phyloP scores from a whole-genome alignment of 2,113 vertebrate species.

The Monarcha castaneiventris region DNA sequence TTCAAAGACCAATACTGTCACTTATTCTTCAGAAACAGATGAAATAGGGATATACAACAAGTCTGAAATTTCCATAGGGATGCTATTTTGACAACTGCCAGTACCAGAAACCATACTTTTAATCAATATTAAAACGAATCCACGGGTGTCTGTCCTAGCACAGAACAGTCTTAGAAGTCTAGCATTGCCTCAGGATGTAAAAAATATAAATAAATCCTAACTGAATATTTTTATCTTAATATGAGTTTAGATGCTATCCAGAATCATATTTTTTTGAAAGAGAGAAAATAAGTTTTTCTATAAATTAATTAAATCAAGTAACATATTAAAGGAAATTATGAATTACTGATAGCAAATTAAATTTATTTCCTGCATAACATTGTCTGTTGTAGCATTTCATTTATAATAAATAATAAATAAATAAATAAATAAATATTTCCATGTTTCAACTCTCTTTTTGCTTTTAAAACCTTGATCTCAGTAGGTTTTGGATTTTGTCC shows the following conservation, averaged over 20 bases:
- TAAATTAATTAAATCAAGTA: neutral
- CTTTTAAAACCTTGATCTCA: neutral
- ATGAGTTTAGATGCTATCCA: neutral
- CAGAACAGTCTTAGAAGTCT: slow-evolving; percentile 22
- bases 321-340: neutral
- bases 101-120: neutral
- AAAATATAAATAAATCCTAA: slow-evolving; percentile 11
- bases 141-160: neutral
- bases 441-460: neutral
- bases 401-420: neutral
- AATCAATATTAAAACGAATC: neutral
- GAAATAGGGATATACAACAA: neutral
- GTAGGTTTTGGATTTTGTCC: neutral
- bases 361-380: neutral
- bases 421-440: neutral
- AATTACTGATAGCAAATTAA: neutral
- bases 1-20: slow-evolving; percentile 2
- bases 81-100: slow-evolving; percentile 19
- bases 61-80: slow-evolving; percentile 6
- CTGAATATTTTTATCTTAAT: neutral
- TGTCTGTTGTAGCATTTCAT: neutral
- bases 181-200: neutral
- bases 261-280: neutral
- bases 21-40: neutral
- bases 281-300: neutral